These are phyloP conservation scores for Alouatta caraya DNA, from an alignment of 2,797 vertebrate species.

Conservation along the genomic window DNA sequence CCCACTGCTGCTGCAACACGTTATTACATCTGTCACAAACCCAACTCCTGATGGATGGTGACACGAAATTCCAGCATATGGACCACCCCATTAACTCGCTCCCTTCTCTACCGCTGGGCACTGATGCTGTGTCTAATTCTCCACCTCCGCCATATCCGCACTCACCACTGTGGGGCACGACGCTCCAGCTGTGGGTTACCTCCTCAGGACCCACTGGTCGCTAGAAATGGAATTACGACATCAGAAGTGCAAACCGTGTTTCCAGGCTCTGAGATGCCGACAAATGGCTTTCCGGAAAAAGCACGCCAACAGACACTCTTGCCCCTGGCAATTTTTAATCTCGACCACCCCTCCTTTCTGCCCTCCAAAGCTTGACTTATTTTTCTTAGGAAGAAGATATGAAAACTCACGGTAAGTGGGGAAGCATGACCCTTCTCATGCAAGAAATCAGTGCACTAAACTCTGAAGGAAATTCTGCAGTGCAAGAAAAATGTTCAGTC, in stretches of 20 bases:
- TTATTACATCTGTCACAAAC: not conserved
- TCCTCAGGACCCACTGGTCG: not conserved
- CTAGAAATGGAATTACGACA: not conserved
- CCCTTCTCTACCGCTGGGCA: rapidly evolving
- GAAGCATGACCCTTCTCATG: not conserved
- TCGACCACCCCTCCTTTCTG: not conserved
- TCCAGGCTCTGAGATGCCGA: not conserved
- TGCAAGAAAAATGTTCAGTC: rapidly evolving
- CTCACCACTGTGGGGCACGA: rapidly evolving
- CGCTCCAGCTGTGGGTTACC: rapidly evolving
- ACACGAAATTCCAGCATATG: rapidly evolving
- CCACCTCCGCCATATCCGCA: rapidly evolving
- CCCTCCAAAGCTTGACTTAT: not conserved
- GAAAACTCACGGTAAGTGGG: not conserved
- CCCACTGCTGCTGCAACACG: not conserved
- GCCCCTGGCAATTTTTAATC: rapidly evolving
- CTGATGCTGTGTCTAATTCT: rapidly evolving
- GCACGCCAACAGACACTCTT: rapidly evolving
- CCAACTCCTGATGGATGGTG: not conserved
- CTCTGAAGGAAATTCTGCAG: not conserved
- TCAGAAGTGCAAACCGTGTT: too few species aligned
- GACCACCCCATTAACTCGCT: not conserved
- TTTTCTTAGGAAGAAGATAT: not conserved
- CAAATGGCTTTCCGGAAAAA: not conserved
- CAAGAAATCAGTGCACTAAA: not conserved